Evolutionary conservation across 2,888 invertebrate species (phyloP).

Genomic region (Geophilus truncorum): DNA sequence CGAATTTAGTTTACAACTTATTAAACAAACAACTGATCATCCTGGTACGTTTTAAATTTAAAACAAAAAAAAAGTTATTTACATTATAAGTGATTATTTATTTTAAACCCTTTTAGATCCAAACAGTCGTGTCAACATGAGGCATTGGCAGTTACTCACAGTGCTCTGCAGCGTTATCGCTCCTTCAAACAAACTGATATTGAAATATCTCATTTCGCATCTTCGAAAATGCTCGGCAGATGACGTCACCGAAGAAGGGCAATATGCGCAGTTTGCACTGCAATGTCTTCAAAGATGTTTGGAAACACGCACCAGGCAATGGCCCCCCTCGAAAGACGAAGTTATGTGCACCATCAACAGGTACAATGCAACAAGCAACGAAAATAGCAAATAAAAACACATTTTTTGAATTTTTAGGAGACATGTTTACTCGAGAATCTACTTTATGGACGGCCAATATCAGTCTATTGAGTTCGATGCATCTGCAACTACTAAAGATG

Average conservation of each 20-base stretch:
- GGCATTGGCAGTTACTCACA: conserved; percentile 87
- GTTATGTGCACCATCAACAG: conserved; percentile 83
- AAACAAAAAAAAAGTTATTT: background rate
- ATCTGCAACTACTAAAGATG: conserved; percentile 80
- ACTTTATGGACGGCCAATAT: conserved; percentile 90
- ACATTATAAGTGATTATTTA: background rate
- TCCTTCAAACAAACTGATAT: conserved; percentile 77
- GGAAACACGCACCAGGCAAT: conserved; percentile 66
- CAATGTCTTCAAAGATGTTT: conserved; percentile 70
- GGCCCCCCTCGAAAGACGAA: conserved; percentile 88
- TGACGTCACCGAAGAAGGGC: conserved; percentile 85
- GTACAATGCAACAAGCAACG: conserved; percentile 39
- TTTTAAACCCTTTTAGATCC: conserved; percentile 59
- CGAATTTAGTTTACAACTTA: conserved; percentile 84
- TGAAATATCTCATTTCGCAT: conserved; percentile 82
- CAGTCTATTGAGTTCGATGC: conserved; percentile 93
- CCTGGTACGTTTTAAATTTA: conserved; percentile 43
- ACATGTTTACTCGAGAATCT: conserved; percentile 83
- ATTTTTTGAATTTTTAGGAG: conserved; percentile 53
- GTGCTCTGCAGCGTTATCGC: conserved; percentile 74
- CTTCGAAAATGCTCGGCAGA: conserved; percentile 81
- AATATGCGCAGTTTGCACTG: conserved; percentile 87
- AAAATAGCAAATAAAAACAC: background rate
- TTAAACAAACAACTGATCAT: conserved; percentile 78
- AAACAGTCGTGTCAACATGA: conserved; percentile 73